These are phyloP conservation scores for Dasypolia templi DNA, from an alignment of 2,888 invertebrate species.

Conservation along the genomic window DNA sequence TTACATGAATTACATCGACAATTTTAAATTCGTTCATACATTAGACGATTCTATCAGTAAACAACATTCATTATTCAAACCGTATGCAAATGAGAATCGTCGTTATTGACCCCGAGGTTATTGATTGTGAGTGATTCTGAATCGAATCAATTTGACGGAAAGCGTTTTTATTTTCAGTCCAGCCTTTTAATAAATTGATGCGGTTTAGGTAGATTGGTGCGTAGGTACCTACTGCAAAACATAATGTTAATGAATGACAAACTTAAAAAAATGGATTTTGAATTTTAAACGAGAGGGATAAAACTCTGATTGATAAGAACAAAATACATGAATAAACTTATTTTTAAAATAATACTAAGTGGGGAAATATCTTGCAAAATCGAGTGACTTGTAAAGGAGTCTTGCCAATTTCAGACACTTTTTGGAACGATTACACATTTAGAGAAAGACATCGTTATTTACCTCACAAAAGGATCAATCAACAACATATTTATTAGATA, in stretches of 20 bases:
- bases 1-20: constrained; percentile 16
- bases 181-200: constrained; percentile 19
- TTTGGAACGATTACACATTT: not conserved
- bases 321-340: no score
- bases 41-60: constrained; percentile 40
- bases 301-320: not conserved
- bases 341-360: no score
- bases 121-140: constrained; percentile 30
- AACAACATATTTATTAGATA: not conserved
- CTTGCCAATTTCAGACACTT: not conserved
- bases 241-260: no score
- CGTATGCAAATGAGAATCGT: constrained; percentile 46
- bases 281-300: not conserved
- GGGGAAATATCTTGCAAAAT: not conserved
- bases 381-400: not conserved
- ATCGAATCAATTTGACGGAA: constrained; percentile 33
- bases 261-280: no score
- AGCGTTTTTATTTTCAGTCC: constrained; percentile 18
- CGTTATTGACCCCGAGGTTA: constrained; percentile 57
- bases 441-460: not conserved
- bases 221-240: no score
- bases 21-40: constrained; percentile 10
- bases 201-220: not conserved
- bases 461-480: not conserved
- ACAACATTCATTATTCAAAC: constrained; percentile 55